These are phyloP conservation scores for Ellobius talpinus DNA, from an alignment of 2,113 vertebrate genomes.

Conservation along the genomic window DNA sequence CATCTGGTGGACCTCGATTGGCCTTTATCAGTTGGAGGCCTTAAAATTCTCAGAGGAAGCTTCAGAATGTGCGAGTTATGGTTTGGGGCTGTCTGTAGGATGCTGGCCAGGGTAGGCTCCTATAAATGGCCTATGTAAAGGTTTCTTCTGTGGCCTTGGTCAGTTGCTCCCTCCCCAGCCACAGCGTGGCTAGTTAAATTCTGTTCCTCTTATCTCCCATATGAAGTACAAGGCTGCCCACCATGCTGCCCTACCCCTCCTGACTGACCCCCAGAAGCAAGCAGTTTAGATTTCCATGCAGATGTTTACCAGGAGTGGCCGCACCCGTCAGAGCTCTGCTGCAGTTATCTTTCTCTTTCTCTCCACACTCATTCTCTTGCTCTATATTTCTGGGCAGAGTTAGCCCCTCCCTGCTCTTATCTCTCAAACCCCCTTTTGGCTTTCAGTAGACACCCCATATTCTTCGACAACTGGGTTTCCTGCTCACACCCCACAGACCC, in stretches of 20 bases:
- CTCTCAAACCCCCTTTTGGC: background rate
- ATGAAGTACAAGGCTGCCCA: background rate
- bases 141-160: background rate
- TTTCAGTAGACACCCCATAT: background rate
- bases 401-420: background rate
- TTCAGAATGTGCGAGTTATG: background rate
- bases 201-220: background rate
- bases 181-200: background rate
- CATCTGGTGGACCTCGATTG: constrained; percentile 16
- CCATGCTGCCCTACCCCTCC: background rate
- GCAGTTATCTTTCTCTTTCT: too few species aligned
- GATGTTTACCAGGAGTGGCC: background rate
- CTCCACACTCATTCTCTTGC: background rate
- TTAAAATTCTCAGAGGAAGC: background rate
- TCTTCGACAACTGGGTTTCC: background rate
- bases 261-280: background rate
- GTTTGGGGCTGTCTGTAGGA: background rate
- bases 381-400: background rate
- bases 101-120: background rate
- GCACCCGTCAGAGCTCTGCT: background rate
- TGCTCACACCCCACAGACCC: background rate
- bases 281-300: background rate
- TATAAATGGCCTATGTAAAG: background rate
- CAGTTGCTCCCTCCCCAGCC: background rate
- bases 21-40: background rate